Conservation (phyloP, 2,797 vertebrate genomes). For the Cercopithecus neglectus region DNA sequence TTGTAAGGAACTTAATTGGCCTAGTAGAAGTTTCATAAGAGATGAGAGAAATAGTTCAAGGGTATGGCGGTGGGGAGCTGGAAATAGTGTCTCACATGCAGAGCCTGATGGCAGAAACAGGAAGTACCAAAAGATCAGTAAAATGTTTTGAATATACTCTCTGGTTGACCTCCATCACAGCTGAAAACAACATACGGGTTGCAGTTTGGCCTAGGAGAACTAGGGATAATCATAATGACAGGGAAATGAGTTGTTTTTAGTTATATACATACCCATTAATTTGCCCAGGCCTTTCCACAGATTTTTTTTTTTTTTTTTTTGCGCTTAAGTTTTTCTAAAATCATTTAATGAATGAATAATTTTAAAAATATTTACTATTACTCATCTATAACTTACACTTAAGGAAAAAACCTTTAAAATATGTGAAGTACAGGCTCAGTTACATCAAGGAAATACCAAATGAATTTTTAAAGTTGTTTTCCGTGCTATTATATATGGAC, state of each 20-base stretch:
- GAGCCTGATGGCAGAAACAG: not conserved
- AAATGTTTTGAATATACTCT: not conserved
- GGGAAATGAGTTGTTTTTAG: not conserved
- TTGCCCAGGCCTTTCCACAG: not conserved
- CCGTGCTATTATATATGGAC: not conserved
- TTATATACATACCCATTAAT: not conserved
- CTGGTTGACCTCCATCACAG: not conserved
- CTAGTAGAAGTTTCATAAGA: not conserved
- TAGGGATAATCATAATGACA: not conserved
- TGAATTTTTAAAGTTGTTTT: not conserved
- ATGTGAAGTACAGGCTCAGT: not conserved
- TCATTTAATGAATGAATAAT: constrained; percentile 5
- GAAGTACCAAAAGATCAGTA: not conserved
- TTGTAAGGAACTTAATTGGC: not conserved
- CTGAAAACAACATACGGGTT: not conserved
- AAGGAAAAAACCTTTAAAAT: constrained; percentile 12
- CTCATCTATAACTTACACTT: not conserved
- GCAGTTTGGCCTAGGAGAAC: not conserved
- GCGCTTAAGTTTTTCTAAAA: not conserved
- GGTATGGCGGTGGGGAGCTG: not conserved
- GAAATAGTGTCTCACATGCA: not conserved
- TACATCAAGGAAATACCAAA: not conserved
- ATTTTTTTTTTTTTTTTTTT: not conserved
- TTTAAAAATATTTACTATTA: not conserved
- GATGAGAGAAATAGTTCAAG: not conserved